phyloP scores from a whole-genome alignment of 2,888 invertebrate genomes.

The Acronicta aceris region DNA sequence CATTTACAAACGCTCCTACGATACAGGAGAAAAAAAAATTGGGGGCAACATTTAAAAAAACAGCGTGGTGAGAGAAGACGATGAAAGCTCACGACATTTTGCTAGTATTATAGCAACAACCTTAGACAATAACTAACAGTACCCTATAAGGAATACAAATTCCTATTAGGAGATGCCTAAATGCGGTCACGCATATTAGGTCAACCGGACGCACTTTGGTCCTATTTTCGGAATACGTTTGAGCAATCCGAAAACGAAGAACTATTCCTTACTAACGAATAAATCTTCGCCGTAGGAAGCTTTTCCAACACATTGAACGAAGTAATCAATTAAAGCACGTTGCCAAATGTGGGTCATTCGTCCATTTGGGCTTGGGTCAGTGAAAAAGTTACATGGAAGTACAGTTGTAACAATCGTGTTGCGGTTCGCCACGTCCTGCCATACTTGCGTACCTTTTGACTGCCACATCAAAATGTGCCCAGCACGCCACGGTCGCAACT shows the following conservation, averaged over 20 bases:
- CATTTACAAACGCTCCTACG: no score
- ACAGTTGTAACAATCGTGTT: slow-evolving; percentile 37
- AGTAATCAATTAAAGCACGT: neutral
- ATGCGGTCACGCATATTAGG: slow-evolving; percentile 20
- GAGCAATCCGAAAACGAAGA: slow-evolving; percentile 7
- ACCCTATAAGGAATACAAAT: no score
- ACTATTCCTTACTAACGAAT: neutral
- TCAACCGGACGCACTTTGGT: slow-evolving; percentile 14
- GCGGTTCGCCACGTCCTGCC: slow-evolving; percentile 39
- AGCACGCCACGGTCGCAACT: no score
- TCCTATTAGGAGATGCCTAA: slow-evolving; percentile 12
- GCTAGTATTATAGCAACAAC: no score
- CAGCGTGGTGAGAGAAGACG: no score
- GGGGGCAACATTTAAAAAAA: no score
- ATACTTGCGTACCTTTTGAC: neutral
- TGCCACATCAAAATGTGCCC: no score
- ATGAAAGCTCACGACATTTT: no score
- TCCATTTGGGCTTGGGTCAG: slow-evolving; percentile 5
- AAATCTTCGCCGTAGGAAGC: neutral
- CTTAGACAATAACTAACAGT: no score
- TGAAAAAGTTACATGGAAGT: slow-evolving; percentile 12
- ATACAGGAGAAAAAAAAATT: no score
- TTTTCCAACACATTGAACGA: neutral
- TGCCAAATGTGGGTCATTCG: slow-evolving; percentile 12
- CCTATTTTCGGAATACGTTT: slow-evolving; percentile 4